Percentiles rank a stretch among this genome's conserved stretches.
Evolutionary conservation across 2,888 invertebrate species (phyloP).

Genomic region (Philereme vetulata): DNA sequence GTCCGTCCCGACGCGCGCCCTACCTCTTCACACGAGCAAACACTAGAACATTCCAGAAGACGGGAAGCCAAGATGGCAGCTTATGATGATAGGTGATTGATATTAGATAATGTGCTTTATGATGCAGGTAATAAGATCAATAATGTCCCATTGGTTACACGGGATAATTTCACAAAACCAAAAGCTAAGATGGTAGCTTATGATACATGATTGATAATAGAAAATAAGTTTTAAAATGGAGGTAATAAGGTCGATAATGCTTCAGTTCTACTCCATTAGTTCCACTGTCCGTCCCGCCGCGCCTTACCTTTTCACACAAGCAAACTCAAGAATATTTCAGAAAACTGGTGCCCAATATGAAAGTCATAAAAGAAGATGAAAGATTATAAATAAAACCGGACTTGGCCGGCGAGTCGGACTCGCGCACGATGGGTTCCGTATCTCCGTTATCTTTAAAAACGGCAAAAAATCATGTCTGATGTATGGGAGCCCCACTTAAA

Average conservation of each 20-base stretch:
- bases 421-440: too few relatives aligned
- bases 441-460: too few relatives aligned
- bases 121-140: background rate
- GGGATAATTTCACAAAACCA: background rate
- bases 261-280: too few relatives aligned
- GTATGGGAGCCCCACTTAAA: too few relatives aligned
- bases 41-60: constrained; percentile 56
- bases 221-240: background rate
- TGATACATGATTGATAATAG: background rate
- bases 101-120: constrained; percentile 5
- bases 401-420: too few relatives aligned
- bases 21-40: constrained; percentile 87
- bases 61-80: constrained; percentile 64
- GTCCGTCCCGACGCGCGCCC: constrained; percentile 83
- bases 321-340: too few relatives aligned
- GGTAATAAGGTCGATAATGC: background rate
- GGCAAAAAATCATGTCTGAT: too few relatives aligned
- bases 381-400: too few relatives aligned
- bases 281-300: too few relatives aligned
- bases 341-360: too few relatives aligned
- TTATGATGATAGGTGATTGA: constrained; percentile 24
- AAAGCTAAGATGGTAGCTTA: background rate
- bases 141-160: background rate
- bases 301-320: too few relatives aligned
- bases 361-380: too few relatives aligned